phyloP scores from a whole-genome alignment of 2,113 vertebrate species.

The Proterorhinus semilunaris region DNA sequence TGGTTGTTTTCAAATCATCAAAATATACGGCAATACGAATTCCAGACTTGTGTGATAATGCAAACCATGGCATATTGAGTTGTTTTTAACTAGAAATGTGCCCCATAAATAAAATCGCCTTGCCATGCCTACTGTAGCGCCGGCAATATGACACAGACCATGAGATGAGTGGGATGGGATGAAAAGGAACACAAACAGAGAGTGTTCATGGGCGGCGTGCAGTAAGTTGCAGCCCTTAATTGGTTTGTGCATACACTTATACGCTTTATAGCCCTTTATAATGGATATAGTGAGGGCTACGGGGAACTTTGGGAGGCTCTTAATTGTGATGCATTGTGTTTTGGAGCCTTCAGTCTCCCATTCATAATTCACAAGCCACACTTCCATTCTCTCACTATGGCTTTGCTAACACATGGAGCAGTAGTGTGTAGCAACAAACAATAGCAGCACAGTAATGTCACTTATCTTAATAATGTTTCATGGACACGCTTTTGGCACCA shows the following conservation, averaged over 20 bases:
- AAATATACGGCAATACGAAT: constrained; percentile 27
- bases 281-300: constrained; percentile 10
- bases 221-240: neutral
- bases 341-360: constrained; percentile 18
- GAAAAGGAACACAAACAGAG: constrained; percentile 10
- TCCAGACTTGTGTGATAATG: constrained; percentile 31
- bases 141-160: constrained; percentile 17
- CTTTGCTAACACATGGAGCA: neutral
- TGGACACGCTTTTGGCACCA: neutral
- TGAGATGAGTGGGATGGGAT: constrained; percentile 23
- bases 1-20: constrained; percentile 15
- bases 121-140: neutral
- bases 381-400: constrained; percentile 16
- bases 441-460: neutral
- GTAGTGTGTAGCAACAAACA: neutral
- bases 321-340: constrained; percentile 37
- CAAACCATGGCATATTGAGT: neutral
- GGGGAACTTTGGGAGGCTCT: constrained; percentile 8
- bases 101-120: no score
- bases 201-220: constrained; percentile 4
- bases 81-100: no score
- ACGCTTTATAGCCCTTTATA: constrained; percentile 12
- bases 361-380: constrained; percentile 52
- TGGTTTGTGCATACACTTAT: constrained; percentile 1
- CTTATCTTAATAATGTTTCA: constrained; percentile 7